Percentiles rank a stretch among this genome's conserved stretches.
phyloP scores from a whole-genome alignment of 1,140 invertebrate genomes.

The Saxidomus purpurata region DNA sequence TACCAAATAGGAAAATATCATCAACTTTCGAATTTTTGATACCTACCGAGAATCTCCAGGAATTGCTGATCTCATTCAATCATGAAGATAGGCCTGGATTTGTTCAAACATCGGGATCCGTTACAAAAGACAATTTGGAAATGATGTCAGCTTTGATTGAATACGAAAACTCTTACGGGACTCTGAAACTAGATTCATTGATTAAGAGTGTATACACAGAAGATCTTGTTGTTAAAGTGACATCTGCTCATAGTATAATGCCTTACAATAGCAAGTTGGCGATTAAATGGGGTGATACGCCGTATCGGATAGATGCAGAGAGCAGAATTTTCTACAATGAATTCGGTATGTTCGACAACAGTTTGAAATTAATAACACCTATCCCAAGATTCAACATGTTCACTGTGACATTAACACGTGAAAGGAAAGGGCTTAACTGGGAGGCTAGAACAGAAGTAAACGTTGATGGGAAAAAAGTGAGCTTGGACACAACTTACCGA shows the following conservation, averaged over 20 bases:
- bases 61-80: slow-evolving; percentile 46
- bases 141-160: slow-evolving; percentile 65
- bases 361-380: slow-evolving; percentile 66
- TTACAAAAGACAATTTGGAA: slow-evolving; percentile 69
- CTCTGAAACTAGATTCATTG: slow-evolving; percentile 51
- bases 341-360: slow-evolving; percentile 56
- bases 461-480: slow-evolving; percentile 64
- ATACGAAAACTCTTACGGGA: slow-evolving; percentile 49
- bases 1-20: background rate
- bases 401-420: slow-evolving; percentile 40
- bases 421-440: slow-evolving; percentile 68
- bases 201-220: slow-evolving; percentile 64
- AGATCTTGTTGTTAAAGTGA: slow-evolving; percentile 67
- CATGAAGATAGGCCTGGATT: slow-evolving; percentile 70
- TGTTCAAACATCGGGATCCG: slow-evolving; percentile 41
- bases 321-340: slow-evolving; percentile 52
- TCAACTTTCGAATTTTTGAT: slow-evolving; percentile 55
- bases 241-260: slow-evolving; percentile 65
- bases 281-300: slow-evolving; percentile 64
- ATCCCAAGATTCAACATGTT: slow-evolving; percentile 57
- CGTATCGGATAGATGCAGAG: slow-evolving; percentile 49
- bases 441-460: slow-evolving; percentile 46
- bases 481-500: slow-evolving; percentile 35
- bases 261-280: slow-evolving; percentile 65
- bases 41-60: slow-evolving; percentile 39